Evolutionary conservation across 2,888 invertebrate genomes (phyloP).

Genomic region (Nymphalis urticae): DNA sequence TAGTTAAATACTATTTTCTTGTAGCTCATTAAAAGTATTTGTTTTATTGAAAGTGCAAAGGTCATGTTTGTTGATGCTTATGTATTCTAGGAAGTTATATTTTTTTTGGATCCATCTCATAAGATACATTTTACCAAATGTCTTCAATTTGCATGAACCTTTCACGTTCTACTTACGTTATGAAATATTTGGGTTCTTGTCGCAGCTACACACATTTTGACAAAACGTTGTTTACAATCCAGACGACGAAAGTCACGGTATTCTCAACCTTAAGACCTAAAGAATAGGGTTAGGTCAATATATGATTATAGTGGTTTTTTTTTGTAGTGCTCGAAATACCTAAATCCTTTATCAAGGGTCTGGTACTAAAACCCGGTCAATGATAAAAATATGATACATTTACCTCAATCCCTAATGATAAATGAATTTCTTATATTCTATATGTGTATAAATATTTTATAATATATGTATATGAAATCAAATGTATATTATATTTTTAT

Average conservation of each 20-base stretch:
- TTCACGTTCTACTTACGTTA: constrained; percentile 19
- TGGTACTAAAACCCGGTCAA: not conserved
- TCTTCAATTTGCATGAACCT: constrained; percentile 23
- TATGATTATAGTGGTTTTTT: not conserved
- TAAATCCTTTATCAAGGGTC: constrained; percentile 13
- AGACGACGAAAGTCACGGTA: not conserved
- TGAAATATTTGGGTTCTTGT: constrained; percentile 23
- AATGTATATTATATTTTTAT: too few relatives aligned
- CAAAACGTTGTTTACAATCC: not conserved
- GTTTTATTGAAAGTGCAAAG: not conserved
- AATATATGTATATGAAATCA: too few relatives aligned
- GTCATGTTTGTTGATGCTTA: not conserved
- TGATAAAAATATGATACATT: not conserved
- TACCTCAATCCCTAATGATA: not conserved
- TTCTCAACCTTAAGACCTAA: not conserved
- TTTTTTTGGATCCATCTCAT: constrained; percentile 17
- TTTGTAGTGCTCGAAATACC: not conserved
- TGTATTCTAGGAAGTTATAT: not conserved
- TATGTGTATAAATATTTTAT: too few relatives aligned
- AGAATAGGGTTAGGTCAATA: not conserved
- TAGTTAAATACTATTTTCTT: constrained; percentile 35
- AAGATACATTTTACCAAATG: constrained; percentile 11
- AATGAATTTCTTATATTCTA: too few relatives aligned
- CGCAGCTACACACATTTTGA: constrained; percentile 12
- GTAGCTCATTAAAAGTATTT: not conserved